phyloP scores from a whole-genome alignment of 1,140 invertebrate genomes.

The Copidosoma floridanum region DNA sequence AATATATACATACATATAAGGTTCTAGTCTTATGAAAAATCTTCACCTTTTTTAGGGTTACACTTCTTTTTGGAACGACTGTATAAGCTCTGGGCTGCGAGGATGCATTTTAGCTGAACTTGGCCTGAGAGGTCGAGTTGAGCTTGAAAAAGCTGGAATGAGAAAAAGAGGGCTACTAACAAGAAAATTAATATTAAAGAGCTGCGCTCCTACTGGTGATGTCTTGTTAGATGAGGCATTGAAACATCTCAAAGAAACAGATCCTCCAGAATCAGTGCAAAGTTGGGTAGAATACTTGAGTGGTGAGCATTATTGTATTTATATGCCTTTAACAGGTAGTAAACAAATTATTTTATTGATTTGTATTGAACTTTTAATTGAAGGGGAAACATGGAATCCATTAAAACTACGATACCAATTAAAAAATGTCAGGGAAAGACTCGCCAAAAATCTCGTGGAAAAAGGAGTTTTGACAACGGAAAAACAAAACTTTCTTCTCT shows the following conservation, averaged over 20 bases:
- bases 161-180: slow-evolving; percentile 84
- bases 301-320: slow-evolving; percentile 64
- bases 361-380: slow-evolving; percentile 31
- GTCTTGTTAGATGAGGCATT: slow-evolving; percentile 97
- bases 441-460: slow-evolving; percentile 99
- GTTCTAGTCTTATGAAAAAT: slow-evolving; percentile 7
- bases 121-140: slow-evolving; percentile 88
- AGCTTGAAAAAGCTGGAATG: slow-evolving; percentile 96
- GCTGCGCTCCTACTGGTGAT: slow-evolving; percentile 93
- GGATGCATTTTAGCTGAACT: slow-evolving; percentile 99
- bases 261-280: slow-evolving; percentile 95
- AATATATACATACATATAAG: background rate
- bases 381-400: slow-evolving; percentile 99
- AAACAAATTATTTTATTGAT: background rate
- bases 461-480: slow-evolving; percentile 99
- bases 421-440: slow-evolving; percentile 96
- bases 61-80: slow-evolving; percentile 99
- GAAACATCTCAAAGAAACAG: slow-evolving; percentile 97
- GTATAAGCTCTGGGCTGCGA: slow-evolving; percentile 96
- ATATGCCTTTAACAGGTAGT: background rate
- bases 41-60: slow-evolving; percentile 76
- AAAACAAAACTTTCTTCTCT: slow-evolving; percentile 99
- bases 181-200: slow-evolving; percentile 76
- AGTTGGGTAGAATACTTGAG: slow-evolving; percentile 99
- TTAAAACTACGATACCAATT: slow-evolving; percentile 97